Evolutionary conservation across 2,113 vertebrate genomes (phyloP).

Genomic region (Myiopsitta monachus): DNA sequence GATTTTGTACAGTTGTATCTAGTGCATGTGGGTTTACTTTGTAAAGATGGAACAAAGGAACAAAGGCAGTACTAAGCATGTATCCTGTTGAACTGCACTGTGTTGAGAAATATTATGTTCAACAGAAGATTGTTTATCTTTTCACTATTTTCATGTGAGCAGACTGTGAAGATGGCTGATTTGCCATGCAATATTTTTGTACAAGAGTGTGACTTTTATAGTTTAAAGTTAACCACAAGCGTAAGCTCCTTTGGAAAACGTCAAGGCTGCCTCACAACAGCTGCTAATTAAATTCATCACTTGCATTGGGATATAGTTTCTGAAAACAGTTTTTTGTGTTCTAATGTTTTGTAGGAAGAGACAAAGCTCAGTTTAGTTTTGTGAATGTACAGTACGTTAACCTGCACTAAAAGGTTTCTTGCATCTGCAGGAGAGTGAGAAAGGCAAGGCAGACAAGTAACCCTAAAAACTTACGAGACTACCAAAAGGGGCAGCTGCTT

Average conservation of each 20-base stretch:
- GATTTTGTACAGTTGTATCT: constrained; percentile 71
- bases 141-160: constrained; percentile 51
- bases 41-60: constrained; percentile 50
- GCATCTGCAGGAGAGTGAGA: background rate
- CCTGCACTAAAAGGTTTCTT: constrained; percentile 7
- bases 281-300: constrained; percentile 2
- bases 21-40: constrained; percentile 49
- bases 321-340: background rate
- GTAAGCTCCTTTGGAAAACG: constrained; percentile 1
- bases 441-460: constrained; percentile 17
- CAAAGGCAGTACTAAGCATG: background rate
- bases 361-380: background rate
- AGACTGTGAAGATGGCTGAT: constrained; percentile 65
- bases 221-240: background rate
- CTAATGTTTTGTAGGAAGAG: constrained; percentile 31
- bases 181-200: constrained; percentile 49
- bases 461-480: background rate
- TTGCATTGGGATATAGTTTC: background rate
- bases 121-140: constrained; percentile 47
- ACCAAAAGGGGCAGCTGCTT: constrained; percentile 19
- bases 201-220: constrained; percentile 15
- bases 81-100: constrained; percentile 55
- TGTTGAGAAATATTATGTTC: constrained; percentile 39
- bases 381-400: constrained; percentile 53
- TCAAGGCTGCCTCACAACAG: constrained; percentile 26